Base-by-base conservation (phyloP, 37 sponge, comb jelly and placozoan genomes). In the Hormiphora californensis region DNA sequence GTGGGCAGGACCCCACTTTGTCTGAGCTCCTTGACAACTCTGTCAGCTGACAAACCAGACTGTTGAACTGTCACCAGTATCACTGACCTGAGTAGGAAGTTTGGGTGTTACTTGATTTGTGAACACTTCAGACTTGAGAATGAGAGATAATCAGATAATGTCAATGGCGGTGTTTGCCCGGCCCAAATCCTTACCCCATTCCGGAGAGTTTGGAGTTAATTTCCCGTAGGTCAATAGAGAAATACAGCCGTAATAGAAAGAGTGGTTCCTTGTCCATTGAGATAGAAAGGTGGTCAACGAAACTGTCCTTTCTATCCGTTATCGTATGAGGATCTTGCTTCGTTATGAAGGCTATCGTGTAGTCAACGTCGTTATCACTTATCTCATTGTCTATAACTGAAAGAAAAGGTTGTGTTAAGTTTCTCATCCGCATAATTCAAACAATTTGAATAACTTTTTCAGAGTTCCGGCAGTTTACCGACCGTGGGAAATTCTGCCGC, bases 271-370 rank as follows among this genome's bases (percentile, higher is more conserved):
- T 57, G n/a, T 30, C 61, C 4, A 28, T 57, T 12, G n/a, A n/a
- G n/a, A n/a, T n/a, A n/a, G n/a, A 30, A 57, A 57, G 61, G n/a
- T 57, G 61, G 30, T 57, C 27, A 23, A 57, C 5, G n/a, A 57
- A 57, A 30, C 9, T 57, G 9, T 5, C 27, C 61, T 57, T 25
- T 5, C 61, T 25, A 23, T 57, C 61, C 61, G 27, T 57, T 30
- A 57, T 57, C n/a, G 61, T 57, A 30, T 57, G 61, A 4, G 27
- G 61, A 12, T 57, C 61, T 57, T 57, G 61, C 27, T 57, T 57
- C 9, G 61, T 12, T 25, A 57, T 30, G 27, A 57, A 28, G 27
- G 27, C 61, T 21, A 57, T 57, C 9, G 27, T 30, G 61, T 57
- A 57, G 4, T 57, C 27, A 5, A 28, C 30, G n/a, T 57, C 61